Percentiles rank a stretch among this genome's conserved stretches.
Conservation (phyloP, 1,140 invertebrate genomes). For the Delia radicum region DNA sequence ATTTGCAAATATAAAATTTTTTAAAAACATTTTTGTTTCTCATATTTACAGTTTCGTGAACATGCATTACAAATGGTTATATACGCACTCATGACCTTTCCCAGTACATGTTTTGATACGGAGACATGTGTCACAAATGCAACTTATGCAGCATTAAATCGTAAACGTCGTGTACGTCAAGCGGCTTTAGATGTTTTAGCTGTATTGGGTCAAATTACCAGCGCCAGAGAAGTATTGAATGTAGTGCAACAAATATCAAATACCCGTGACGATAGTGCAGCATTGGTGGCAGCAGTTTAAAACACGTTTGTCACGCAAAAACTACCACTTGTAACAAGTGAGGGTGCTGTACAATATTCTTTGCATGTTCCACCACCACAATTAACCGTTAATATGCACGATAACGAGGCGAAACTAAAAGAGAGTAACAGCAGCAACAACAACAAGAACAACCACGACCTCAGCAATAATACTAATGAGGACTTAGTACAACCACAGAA, state of each 20-base stretch:
- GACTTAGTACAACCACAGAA: not conserved
- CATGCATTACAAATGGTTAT: slow-evolving; percentile 77
- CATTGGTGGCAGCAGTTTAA: slow-evolving; percentile 60
- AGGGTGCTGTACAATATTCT: slow-evolving; percentile 71
- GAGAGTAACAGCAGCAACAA: not conserved
- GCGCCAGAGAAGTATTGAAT: slow-evolving; percentile 58
- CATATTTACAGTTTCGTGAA: slow-evolving; percentile 64
- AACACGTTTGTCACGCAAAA: slow-evolving; percentile 64
- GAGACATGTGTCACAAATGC: slow-evolving; percentile 61
- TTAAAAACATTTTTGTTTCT: not conserved
- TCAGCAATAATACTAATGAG: not conserved
- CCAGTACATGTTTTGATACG: slow-evolving; percentile 78
- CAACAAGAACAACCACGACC: not conserved
- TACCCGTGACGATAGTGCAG: slow-evolving; percentile 51
- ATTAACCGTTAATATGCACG: not conserved
- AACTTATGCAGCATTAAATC: slow-evolving; percentile 65
- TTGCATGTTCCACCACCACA: slow-evolving; percentile 57
- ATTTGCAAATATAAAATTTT: no score
- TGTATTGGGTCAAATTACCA: slow-evolving; percentile 73
- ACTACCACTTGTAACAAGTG: slow-evolving; percentile 64
- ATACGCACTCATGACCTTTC: slow-evolving; percentile 74
- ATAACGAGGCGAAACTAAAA: not conserved
- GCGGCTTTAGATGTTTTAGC: slow-evolving; percentile 79
- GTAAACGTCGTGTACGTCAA: slow-evolving; percentile 72
- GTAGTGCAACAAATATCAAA: slow-evolving; percentile 56